Conservation (phyloP, 1,140 invertebrate genomes). For the Brachystomella parvula region DNA sequence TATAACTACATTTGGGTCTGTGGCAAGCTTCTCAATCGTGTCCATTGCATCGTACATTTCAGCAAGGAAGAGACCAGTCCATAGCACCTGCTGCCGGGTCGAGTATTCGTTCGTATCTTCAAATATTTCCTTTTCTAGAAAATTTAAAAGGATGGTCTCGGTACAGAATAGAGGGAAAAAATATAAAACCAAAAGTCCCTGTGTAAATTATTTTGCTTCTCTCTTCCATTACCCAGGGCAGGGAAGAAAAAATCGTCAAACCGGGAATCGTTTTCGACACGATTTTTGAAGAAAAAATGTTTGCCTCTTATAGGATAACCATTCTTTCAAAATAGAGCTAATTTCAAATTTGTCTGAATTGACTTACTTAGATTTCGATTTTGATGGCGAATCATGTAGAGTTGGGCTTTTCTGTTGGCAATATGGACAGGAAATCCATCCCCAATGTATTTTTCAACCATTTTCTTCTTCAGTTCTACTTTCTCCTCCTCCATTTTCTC, state of each 20-base stretch:
- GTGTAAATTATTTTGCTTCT: no score
- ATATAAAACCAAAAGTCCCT: no score
- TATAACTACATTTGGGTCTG: background rate
- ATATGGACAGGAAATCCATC: background rate
- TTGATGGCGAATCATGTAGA: background rate
- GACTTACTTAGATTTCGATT: no score
- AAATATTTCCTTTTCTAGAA: background rate
- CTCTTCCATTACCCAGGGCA: no score
- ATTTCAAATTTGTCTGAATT: no score
- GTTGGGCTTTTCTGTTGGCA: background rate
- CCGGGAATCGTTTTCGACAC: no score
- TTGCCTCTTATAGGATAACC: no score
- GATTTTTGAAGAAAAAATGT: no score
- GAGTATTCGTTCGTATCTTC: background rate
- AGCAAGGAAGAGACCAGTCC: background rate
- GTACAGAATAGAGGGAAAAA: no score
- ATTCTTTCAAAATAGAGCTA: no score
- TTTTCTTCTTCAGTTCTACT: background rate
- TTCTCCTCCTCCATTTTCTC: conserved; percentile 7
- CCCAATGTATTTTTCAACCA: background rate
- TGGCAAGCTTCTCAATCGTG: background rate
- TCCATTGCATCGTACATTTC: background rate
- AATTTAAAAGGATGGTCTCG: background rate
- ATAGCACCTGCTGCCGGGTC: background rate
- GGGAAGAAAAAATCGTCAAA: no score